Base-by-base conservation (phyloP, 2,888 invertebrate species). In the Bombyx huttoni region DNA sequence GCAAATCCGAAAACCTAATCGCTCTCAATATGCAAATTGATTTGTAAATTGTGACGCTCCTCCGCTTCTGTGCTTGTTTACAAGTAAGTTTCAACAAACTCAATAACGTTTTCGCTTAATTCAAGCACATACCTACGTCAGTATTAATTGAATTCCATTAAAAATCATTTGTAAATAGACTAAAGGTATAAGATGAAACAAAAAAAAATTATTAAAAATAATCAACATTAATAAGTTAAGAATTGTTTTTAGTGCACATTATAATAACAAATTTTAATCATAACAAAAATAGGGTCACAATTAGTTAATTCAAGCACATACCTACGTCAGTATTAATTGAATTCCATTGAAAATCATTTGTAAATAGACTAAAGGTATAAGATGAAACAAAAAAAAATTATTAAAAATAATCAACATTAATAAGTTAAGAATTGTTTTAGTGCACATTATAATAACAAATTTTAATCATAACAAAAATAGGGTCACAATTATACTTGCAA, bases 1-100 rank as follows among this genome's bases (percentile, higher is more conserved):
- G 60, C 54, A 55, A 67, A 65, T 63, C 56, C 48, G 51, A 58
- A 53, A 59, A 62, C 55, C 49, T 56, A 52, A 54, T 60, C 57
- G 56, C 53, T 58, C 51, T 55, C 52, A 54, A 57, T 53, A 65
- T 62, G 62, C 54, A 61, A 60, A 67, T 59, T 53, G 53, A 54
- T 52, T 58, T 55, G 14, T 49, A 55, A 58, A 56, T 47, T 47
- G 34, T 51, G 50, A 51, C 50, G 47, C 47, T 24, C 24, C 50
- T 14, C 34, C 47, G 50, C 50, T 51, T 51, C 34, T 47, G 34
- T 40, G 1, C 40, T 40, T 40, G 40, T 40, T 13, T 49, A 34
- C 13, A 33, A 49, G 40, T 40, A 33, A 49, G 40, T 40, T 12
- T 40, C 40, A 40, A 40, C 12, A 8, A 40, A 40, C 7, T 40